These are phyloP conservation scores for Acanthaster planci DNA, from an alignment of 35 echinoderm and acorn worm species.

Conservation along the genomic window DNA sequence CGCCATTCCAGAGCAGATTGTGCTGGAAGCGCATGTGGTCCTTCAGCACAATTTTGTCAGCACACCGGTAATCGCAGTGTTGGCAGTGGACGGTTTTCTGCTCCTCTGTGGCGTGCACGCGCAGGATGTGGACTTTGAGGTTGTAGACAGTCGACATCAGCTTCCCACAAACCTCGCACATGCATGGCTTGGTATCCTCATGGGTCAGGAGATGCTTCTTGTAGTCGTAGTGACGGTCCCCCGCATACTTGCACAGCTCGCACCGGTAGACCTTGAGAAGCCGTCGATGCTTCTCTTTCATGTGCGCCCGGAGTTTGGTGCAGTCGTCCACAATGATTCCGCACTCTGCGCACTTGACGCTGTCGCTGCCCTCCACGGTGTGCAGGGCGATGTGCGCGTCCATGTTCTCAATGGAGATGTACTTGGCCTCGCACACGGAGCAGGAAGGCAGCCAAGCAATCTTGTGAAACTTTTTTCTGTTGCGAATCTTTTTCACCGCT, in stretches of 20 bases:
- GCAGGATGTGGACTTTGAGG: conserved; percentile 69
- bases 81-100: conserved; percentile 73
- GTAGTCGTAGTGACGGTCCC: conserved; percentile 70
- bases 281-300: conserved; percentile 64
- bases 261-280: conserved; percentile 79
- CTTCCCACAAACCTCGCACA: conserved; percentile 88
- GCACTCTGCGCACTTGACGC: conserved; percentile 79
- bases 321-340: conserved; percentile 27
- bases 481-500: conserved; percentile 20
- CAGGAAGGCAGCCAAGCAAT: conserved; percentile 64
- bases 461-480: conserved; percentile 22
- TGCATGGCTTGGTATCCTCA: conserved; percentile 64
- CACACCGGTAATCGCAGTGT: conserved; percentile 73
- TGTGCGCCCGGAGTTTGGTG: conserved; percentile 45
- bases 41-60: conserved; percentile 86
- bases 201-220: conserved; percentile 83
- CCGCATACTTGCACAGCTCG: conserved; percentile 71
- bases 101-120: conserved; percentile 79
- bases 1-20: conserved; percentile 64
- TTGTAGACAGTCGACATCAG: conserved; percentile 81
- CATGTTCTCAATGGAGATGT: conserved; percentile 58
- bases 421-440: conserved; percentile 62
- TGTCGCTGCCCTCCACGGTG: conserved; percentile 27
- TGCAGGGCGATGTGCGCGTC: conserved; percentile 50
- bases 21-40: conserved; percentile 88